Evolutionary conservation across 1,140 invertebrate genomes (phyloP).

Genomic region (Ectropis grisescens): DNA sequence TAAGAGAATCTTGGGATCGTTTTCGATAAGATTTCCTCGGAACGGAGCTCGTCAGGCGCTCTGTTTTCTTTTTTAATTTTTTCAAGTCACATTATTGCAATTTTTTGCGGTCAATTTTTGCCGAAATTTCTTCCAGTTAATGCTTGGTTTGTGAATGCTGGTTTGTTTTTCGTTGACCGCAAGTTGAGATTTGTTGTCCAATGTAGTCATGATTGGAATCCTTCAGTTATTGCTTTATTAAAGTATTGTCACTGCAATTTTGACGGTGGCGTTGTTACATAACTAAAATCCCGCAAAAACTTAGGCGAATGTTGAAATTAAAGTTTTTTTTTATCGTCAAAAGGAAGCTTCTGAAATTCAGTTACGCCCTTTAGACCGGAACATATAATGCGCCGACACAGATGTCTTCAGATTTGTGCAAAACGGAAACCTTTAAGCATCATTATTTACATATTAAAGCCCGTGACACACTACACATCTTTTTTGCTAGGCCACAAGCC

Average conservation of each 20-base stretch:
- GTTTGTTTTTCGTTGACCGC: constrained; percentile 12
- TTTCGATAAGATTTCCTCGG: constrained; percentile 33
- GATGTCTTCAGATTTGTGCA: constrained; percentile 42
- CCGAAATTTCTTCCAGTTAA: constrained; percentile 9
- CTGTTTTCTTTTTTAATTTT: constrained; percentile 36
- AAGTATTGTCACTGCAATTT: too few relatives aligned
- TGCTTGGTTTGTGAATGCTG: constrained; percentile 4
- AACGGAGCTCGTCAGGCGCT: too few relatives aligned
- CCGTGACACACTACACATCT: constrained; percentile 30
- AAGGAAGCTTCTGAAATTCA: not conserved
- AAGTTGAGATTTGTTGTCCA: constrained; percentile 6
- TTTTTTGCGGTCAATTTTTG: constrained; percentile 13
- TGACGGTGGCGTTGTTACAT: too few relatives aligned
- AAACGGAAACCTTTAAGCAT: constrained; percentile 50
- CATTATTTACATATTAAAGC: constrained; percentile 62
- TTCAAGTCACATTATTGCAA: constrained; percentile 20
- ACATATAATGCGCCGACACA: constrained; percentile 20
- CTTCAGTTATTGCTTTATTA: constrained; percentile 14
- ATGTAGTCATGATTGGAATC: constrained; percentile 13
- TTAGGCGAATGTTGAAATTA: too few relatives aligned
- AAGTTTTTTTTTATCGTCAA: too few relatives aligned
- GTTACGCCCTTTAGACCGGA: constrained; percentile 10
- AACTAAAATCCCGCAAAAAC: too few relatives aligned
- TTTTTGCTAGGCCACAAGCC: constrained; percentile 50
- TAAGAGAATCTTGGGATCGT: constrained; percentile 38